Evolutionary conservation across 1,140 invertebrate species (phyloP), one percentile per base, ranked within the genome.

Genomic region (Bombus terrestris): DNA sequence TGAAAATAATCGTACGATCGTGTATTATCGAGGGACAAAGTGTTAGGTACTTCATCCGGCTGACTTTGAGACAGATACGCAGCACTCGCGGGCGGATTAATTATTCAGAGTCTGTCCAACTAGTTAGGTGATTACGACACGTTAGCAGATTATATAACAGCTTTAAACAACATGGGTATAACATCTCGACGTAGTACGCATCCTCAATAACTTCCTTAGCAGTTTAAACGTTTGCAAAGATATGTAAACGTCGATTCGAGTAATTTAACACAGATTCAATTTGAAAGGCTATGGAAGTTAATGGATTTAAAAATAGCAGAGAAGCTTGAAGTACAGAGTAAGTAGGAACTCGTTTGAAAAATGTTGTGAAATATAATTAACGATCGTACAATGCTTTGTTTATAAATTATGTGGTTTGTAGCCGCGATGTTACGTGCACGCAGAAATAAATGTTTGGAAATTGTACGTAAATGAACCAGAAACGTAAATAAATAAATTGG

Each of bases 41-140:
- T 47, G 75, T 28, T 72, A 57, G 41, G 37, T 57, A 43, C 37
- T 69, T 3, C 35, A 43, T 32, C 39, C 75, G 64, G 57, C 47
- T 79, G 75, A 59, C 75, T 71, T 84, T 79, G 53, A 47, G 66
- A 25, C 13, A 43, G 43, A n/a, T 66, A 79, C 66, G 66, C 64
- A 71, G 66, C 62, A 84, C 62, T 79, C 22, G 32, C 25, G 32
- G 39, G 37, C 53, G 37, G 66, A 84, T 84, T 84, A 84, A 84
- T 84, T 84, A 79, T 79, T 79, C 75, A 59, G 25, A 62, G 82
- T 84, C 71, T 84, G 82, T 35, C 28, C 39, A 71, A 62, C 15
- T 71, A 84, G 82, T 84, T 84, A 79, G 35, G 39, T 18, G 32
- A 66, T 71, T 62, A 71, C 66, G 74, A 35, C 47, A 25, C 66